Evolutionary conservation across 2,797 vertebrate genomes (phyloP), one percentile per base, ranked within the genome.

Genomic region (Clamator glandarius): DNA sequence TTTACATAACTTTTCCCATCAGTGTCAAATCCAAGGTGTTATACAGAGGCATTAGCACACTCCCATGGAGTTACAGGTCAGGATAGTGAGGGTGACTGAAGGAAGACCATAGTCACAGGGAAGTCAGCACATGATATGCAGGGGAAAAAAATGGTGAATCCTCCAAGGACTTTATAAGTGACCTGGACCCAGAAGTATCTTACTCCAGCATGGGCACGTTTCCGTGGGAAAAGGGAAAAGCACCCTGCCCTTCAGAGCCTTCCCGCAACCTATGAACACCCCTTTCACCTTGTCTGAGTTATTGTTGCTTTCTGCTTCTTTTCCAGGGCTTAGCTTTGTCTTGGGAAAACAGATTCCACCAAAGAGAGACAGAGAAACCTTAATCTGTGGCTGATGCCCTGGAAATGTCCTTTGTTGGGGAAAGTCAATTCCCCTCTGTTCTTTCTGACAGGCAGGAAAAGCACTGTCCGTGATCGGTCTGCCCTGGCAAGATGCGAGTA

Each of bases 1-100:
- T 90, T 90, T 48, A 66, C 63, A 58, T 3, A 25, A 72, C 74
- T 82, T 93, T 94, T 95, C 78, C 88, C 86, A 92, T 69, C 51
- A 29, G 3, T 15, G 19, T 59, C 69, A 42, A 58, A 36, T 25
- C 64, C 0, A 2, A 55, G 24, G n/a, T 51, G 51, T 66, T 78
- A 28, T 61, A 33, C 18, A 26, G 33, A 63, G 70, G 15, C 61
- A 58, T 35, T 66, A 76, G 52, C 3, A 5, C 28, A 42, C 18
- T 7, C n/a, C 9, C 0, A 0, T 42, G 28, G 54, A 90, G 42
- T 44, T n/a, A 26, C 42, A 50, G 59, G n/a, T 52, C 54, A 59
- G 72, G 69, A 16, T 41, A 64, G 64, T 3, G 1, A 81, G 52
- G 41, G 39, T 31, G 67, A 31, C 83, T 72, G 54, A 59, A 41